Conservation (phyloP, 2,888 invertebrate species). For the Junonia oenone region DNA sequence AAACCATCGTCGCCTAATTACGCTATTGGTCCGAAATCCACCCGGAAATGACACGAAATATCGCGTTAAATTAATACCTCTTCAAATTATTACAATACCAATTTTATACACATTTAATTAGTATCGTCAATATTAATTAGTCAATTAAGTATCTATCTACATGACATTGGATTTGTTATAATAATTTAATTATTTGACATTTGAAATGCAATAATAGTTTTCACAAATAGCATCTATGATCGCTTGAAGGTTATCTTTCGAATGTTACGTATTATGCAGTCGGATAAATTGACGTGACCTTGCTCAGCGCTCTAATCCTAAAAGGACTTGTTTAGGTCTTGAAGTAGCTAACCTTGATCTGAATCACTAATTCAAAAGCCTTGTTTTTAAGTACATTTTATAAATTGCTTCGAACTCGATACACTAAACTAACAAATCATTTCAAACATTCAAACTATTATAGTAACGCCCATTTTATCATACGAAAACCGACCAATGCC, state of each 20-base stretch:
- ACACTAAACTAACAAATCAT: constrained; percentile 39
- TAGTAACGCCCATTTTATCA: constrained; percentile 69
- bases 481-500: constrained; percentile 72
- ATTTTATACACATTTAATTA: neutral
- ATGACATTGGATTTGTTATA: neutral
- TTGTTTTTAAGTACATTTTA: constrained; percentile 23
- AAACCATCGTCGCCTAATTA: constrained; percentile 23
- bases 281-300: constrained; percentile 19
- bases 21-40: constrained; percentile 16
- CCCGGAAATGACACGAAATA: neutral
- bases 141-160: neutral
- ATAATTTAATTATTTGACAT: neutral
- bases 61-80: neutral
- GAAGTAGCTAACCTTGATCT: constrained; percentile 30
- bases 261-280: constrained; percentile 8
- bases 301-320: constrained; percentile 22
- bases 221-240: neutral
- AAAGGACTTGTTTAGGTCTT: constrained; percentile 22
- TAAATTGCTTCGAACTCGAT: constrained; percentile 14
- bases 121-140: neutral
- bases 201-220: neutral
- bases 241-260: neutral
- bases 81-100: neutral
- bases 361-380: constrained; percentile 27
- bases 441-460: constrained; percentile 52